Evolutionary conservation across 30 jellyfish, hydroid and myxozoan genomes (phyloP), one percentile per base, ranked within the genome.

Genomic region (Mastigias papua): DNA sequence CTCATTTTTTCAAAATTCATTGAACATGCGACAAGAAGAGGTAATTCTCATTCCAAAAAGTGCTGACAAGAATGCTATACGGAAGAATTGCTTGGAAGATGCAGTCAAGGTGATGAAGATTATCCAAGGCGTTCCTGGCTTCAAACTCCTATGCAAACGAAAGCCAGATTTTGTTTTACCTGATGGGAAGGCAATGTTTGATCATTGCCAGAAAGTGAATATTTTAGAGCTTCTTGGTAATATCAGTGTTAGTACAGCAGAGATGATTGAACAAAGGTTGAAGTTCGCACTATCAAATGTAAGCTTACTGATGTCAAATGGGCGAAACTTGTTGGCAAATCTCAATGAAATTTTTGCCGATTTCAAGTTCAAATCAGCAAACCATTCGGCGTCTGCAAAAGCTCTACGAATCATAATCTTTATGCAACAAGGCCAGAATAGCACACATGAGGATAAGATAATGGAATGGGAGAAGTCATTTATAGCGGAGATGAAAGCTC

Each of bases 281-380:
- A 25, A 9, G 37, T 28, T 29, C 11, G 93, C 93, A 0, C 17
- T n/a, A 21, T 7, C 46, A 0, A 37, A 73, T 23, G 33, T 69
- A 0, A 71, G 80, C 25, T 20, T 11, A 34, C 25, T 84, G 42
- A 84, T 84, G 93, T 84, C 93, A 33, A 84, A 84, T 58, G 93
- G 93, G 23, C 46, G 88, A 48, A 73, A 72, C 33, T 21, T 86
- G 0, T 50, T 21, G 11, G 33, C 58, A 16, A 84, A 84, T 61
- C 28, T 72, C 5, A 33, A 80, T 0, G 80, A 66, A 27, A 29
- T 29, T 37, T 20, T 65, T 16, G 68, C 80, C 20, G 73, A 54
- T 17, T 63, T 80, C 31, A 62, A 17, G 34, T 2, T 63, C 26
- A 66, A 33, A 19, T 0, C 72, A 25, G 20, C 68, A 6, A 22